A percentile compares a stretch with the other conserved stretches of the same genome.
Evolutionary conservation across 2,113 vertebrate genomes (phyloP).

Genomic region (Centropristis striata): DNA sequence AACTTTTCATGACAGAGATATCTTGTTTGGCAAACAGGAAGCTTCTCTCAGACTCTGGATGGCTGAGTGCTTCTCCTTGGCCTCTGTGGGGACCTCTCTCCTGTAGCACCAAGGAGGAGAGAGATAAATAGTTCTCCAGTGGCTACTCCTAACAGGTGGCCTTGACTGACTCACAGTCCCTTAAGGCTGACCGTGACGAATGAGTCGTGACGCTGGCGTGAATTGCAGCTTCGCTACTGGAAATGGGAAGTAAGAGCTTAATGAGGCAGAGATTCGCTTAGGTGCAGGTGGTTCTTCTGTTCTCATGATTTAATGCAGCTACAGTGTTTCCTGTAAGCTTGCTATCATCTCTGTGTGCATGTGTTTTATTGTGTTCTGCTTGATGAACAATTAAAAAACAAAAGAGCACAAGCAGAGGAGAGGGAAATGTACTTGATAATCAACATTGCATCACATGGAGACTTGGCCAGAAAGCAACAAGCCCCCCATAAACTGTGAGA

Average conservation of each 20-base stretch:
- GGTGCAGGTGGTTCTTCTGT: constrained; percentile 28
- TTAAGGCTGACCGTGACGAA: constrained; percentile 56
- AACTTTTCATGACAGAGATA: constrained; percentile 5
- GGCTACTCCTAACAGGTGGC: constrained; percentile 67
- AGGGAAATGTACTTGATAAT: not conserved
- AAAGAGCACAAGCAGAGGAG: not conserved
- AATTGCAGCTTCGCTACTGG: constrained; percentile 31
- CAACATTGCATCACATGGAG: not conserved
- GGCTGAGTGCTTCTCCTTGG: constrained; percentile 21
- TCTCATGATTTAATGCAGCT: constrained; percentile 8
- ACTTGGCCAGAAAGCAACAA: not conserved
- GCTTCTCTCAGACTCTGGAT: not conserved
- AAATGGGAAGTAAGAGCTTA: constrained; percentile 38
- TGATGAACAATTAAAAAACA: not conserved
- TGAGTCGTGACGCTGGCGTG: constrained; percentile 36
- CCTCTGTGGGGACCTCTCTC: constrained; percentile 32
- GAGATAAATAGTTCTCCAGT: constrained; percentile 59
- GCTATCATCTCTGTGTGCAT: not conserved
- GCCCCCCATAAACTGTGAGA: not conserved
- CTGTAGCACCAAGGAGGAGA: constrained; percentile 32
- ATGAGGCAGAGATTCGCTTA: constrained; percentile 22
- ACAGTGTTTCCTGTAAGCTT: not conserved
- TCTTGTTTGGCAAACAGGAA: constrained; percentile 3
- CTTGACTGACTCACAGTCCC: constrained; percentile 63
- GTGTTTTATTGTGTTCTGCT: not conserved